A percentile compares a stretch with the other conserved stretches of the same genome.
phyloP scores from a whole-genome alignment of 2,888 invertebrate species.

The Sinhomidia bicolor region DNA sequence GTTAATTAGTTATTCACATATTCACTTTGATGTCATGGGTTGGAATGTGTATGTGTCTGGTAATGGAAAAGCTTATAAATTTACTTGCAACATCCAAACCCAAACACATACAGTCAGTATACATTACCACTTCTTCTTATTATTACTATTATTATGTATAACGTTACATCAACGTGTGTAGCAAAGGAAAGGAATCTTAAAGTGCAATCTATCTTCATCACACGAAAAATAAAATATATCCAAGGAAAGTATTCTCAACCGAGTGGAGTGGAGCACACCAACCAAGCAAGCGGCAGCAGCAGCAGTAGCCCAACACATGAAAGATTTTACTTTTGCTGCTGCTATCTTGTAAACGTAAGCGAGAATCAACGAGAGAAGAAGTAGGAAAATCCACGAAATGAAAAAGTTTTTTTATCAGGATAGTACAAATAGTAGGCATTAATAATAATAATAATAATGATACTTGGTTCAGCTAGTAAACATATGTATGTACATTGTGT shows the following conservation, averaged over 20 bases:
- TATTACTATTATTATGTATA: background rate
- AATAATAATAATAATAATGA: background rate
- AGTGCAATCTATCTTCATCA: slow-evolving; percentile 62
- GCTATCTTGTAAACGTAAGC: background rate
- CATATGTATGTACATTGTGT: background rate
- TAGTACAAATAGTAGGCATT: background rate
- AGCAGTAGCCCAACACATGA: slow-evolving; percentile 18
- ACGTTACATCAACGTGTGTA: no score
- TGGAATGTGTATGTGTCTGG: slow-evolving; percentile 16
- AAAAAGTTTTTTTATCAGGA: background rate
- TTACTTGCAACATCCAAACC: background rate
- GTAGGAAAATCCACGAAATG: background rate
- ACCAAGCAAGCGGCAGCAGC: no score
- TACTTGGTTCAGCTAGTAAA: background rate
- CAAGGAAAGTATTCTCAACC: background rate
- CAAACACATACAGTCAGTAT: background rate
- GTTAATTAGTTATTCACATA: slow-evolving; percentile 57
- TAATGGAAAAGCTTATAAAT: background rate
- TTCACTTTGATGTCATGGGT: slow-evolving; percentile 56
- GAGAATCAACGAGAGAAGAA: background rate
- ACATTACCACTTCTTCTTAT: background rate
- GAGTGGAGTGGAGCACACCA: background rate
- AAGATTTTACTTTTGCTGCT: background rate
- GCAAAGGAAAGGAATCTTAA: background rate
- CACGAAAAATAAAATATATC: background rate